Evolutionary conservation across 1,140 invertebrate species (phyloP), one percentile per base, ranked within the genome.

Genomic region (Drosophila persimilis): DNA sequence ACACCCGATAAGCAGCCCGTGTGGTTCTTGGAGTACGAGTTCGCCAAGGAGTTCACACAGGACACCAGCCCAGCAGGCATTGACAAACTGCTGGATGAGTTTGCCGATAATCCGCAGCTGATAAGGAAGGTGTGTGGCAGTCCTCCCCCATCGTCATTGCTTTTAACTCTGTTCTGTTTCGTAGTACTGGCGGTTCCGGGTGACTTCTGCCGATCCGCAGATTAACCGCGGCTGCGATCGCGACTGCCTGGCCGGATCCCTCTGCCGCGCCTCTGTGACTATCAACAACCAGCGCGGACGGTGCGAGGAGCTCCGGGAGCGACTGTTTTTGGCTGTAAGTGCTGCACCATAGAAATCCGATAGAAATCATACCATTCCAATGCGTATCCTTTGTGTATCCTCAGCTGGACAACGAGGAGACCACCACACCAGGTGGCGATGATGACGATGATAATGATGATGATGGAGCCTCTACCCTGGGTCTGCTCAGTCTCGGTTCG

Each of bases 11-110:
- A 24, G 53, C 83, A 72, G 17, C 85, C 84, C 17, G 63, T 65
- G 55, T 96, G 95, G 95, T 94, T 93, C 65, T 91, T 94, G 78
- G 92, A 95, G 6, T 96, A 96, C 80, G 94, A 94, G n/a, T 95
- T 96, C 70, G 94, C 92, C 75, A 92, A 94, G 44, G 93, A 93
- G 46, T 96, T 94, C 80, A 92, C 91, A 13, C 41, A 84, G 6
- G 92, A 93, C 48, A 79, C 93, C 2, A 90, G 91, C 7, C 91
- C 93, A 0, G 61, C 80, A 0, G 91, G 92, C 24, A 80, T 94
- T 64, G 90, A 93, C 69, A 66, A 92, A 26, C 78, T 94, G 44
- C 80, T 94, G 13, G 66, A 92, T 2, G 79, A 90, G 43, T 93
- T 94, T 91, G 92, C 90, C 3, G 70, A 66, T 13, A 77, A 90